Conservation (phyloP, 2,888 invertebrate species). For the Cephus rjabovi region DNA sequence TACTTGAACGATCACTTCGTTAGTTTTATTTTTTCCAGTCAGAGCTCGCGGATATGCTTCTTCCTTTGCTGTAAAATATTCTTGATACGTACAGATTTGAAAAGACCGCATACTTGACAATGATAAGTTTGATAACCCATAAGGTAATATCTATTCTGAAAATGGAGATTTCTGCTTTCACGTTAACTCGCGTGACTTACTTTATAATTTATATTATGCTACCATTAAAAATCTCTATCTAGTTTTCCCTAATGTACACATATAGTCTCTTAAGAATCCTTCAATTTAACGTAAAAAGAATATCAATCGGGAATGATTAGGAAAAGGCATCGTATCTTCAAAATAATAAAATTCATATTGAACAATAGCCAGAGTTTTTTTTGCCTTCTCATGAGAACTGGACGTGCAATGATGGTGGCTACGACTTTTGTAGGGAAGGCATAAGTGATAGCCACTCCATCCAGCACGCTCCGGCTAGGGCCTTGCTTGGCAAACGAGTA, state of each 20-base stretch:
- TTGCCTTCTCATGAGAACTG: background rate
- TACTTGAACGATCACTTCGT: background rate
- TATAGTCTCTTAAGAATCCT: conserved; percentile 3
- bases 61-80: background rate
- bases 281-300: conserved; percentile 35
- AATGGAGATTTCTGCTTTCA: background rate
- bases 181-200: conserved; percentile 5
- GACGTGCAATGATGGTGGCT: conserved; percentile 17
- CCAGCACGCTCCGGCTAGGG: conserved; percentile 31
- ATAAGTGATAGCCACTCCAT: conserved; percentile 41
- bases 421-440: conserved; percentile 30
- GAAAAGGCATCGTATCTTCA: conserved; percentile 32
- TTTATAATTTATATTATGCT: conserved; percentile 25
- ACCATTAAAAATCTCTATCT: conserved; percentile 44
- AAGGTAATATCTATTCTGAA: background rate
- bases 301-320: conserved; percentile 50
- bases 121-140: background rate
- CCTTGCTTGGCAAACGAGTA: conserved; percentile 25
- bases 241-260: conserved; percentile 21
- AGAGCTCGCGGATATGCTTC: background rate
- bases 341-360: conserved; percentile 25
- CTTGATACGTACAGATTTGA: background rate
- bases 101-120: background rate
- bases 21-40: background rate
- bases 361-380: conserved; percentile 4